phyloP scores from a whole-genome alignment of 2,113 vertebrate genomes.

The Microcebus tavaratra region DNA sequence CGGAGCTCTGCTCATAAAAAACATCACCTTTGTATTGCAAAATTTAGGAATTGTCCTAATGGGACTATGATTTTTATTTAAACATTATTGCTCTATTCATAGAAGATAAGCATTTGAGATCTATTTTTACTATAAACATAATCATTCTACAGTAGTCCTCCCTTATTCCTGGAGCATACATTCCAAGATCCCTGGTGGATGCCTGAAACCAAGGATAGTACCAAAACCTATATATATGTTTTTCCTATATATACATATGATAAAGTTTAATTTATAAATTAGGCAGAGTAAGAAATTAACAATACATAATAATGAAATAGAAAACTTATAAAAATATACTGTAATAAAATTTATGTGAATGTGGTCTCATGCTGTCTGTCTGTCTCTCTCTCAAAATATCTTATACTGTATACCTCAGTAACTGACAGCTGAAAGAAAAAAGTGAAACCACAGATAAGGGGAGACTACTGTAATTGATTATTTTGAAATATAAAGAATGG shows the following conservation, averaged over 20 bases:
- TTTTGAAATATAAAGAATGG: not conserved
- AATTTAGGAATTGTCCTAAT: not conserved
- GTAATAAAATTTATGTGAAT: not conserved
- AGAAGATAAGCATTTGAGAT: slow-evolving; percentile 8
- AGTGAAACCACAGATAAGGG: not conserved
- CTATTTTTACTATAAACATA: slow-evolving; percentile 13
- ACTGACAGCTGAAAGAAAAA: not conserved
- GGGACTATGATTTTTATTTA: not conserved
- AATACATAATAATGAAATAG: not conserved
- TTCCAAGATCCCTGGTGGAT: not conserved
- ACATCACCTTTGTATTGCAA: not conserved
- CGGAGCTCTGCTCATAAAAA: not conserved
- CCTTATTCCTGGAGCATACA: not conserved
- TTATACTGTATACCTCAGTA: not conserved
- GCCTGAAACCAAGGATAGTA: not conserved
- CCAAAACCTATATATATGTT: not conserved
- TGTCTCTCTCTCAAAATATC: not conserved
- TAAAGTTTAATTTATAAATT: not conserved
- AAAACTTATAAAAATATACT: not conserved
- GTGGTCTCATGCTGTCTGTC: not conserved
- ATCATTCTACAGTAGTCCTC: not conserved
- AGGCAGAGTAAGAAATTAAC: not conserved
- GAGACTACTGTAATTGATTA: not conserved
- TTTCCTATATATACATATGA: not conserved
- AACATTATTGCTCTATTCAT: not conserved